Conservation (phyloP, 2,113 vertebrate genomes). For the Syngnathoides biaculeatus region DNA sequence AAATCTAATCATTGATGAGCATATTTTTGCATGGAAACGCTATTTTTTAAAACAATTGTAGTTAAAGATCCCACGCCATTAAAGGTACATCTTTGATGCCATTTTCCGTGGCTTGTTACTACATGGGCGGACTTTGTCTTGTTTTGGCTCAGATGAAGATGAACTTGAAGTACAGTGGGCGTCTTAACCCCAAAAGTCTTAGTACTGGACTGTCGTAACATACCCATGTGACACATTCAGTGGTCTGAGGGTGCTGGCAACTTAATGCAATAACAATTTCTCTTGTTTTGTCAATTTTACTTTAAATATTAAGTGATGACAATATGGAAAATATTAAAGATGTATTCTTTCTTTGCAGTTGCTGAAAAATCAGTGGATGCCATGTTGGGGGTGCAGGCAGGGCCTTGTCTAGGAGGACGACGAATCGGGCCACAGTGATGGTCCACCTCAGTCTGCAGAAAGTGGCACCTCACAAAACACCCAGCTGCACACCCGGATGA, state of each 20-base stretch:
- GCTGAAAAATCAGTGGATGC: slow-evolving; percentile 42
- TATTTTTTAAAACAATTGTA: too few relatives aligned
- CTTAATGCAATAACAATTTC: neutral
- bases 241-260: neutral
- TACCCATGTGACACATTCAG: too few relatives aligned
- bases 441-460: slow-evolving; percentile 37
- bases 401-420: slow-evolving; percentile 48
- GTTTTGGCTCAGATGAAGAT: too few relatives aligned
- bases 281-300: neutral
- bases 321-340: neutral
- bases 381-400: slow-evolving; percentile 38
- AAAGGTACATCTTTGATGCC: too few relatives aligned
- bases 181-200: too few relatives aligned
- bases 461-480: slow-evolving; percentile 32
- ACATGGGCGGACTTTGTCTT: too few relatives aligned
- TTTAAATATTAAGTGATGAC: neutral
- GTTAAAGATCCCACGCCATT: too few relatives aligned
- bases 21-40: too few relatives aligned
- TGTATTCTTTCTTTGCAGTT: slow-evolving; percentile 18
- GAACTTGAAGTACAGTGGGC: too few relatives aligned
- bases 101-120: too few relatives aligned
- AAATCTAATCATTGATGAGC: too few relatives aligned
- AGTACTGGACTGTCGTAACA: too few relatives aligned
- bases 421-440: slow-evolving; percentile 47
- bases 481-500: slow-evolving; percentile 35